phyloP scores from a whole-genome alignment of 2,113 vertebrate species.

The Forbesichthys agassizii region DNA sequence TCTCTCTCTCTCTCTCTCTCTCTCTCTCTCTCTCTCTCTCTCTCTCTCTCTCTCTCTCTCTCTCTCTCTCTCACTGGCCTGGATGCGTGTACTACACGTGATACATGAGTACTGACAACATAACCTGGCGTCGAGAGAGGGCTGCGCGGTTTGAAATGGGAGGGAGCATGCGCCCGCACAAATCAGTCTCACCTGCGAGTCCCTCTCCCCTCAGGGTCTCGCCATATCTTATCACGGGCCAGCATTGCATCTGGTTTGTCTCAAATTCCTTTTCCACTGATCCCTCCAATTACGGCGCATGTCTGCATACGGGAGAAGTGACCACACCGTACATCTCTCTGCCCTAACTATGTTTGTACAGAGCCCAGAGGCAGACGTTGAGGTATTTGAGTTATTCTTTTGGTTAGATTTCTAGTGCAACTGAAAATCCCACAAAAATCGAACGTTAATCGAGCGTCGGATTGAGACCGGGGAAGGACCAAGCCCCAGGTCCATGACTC shows the following conservation, averaged over 20 bases:
- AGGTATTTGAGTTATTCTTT: slow-evolving; percentile 72
- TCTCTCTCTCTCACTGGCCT: background rate
- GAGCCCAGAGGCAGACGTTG: slow-evolving; percentile 61
- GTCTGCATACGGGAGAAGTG: slow-evolving; percentile 31
- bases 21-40: slow-evolving; percentile 20
- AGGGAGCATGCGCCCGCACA: slow-evolving; percentile 13
- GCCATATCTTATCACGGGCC: slow-evolving; percentile 63
- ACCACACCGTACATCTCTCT: slow-evolving; percentile 58
- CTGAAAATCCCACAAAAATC: slow-evolving; percentile 63
- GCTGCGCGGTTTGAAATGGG: background rate
- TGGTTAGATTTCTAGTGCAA: slow-evolving; percentile 48
- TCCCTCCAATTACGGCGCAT: slow-evolving; percentile 61
- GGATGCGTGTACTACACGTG: background rate
- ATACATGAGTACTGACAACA: background rate
- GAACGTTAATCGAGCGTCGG: slow-evolving; percentile 61
- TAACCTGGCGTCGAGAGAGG: slow-evolving; percentile 9
- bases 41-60: slow-evolving; percentile 12
- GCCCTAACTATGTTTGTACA: slow-evolving; percentile 70
- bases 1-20: background rate
- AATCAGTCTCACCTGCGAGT: slow-evolving; percentile 63
- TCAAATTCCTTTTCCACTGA: slow-evolving; percentile 64
- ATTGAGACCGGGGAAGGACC: slow-evolving; percentile 34
- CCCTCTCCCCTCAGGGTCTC: slow-evolving; percentile 16
- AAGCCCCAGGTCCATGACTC: slow-evolving; percentile 37
- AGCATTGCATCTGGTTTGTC: slow-evolving; percentile 58